Conservation (phyloP, 2,888 invertebrate genomes). For the Cephus rjabovi region DNA sequence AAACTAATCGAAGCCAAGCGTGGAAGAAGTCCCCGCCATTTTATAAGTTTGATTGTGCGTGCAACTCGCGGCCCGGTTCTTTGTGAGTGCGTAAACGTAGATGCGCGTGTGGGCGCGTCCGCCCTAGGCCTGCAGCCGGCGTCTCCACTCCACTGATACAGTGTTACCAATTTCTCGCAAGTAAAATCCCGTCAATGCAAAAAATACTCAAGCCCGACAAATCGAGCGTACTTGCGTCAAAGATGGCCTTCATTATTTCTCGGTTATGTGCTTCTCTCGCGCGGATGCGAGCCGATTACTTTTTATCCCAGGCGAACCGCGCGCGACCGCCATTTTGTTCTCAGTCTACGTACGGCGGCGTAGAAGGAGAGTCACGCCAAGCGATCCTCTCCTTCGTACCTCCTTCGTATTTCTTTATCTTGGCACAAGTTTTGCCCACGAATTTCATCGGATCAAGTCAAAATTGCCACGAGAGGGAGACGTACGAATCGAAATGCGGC, state of each 20-base stretch:
- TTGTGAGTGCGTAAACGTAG: too few relatives aligned
- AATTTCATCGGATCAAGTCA: conserved; percentile 1
- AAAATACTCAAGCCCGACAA: conserved; percentile 29
- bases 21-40: conserved; percentile 21
- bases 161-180: conserved; percentile 27
- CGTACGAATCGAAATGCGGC: background rate
- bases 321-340: conserved; percentile 44
- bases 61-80: background rate
- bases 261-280: conserved; percentile 16
- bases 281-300: conserved; percentile 50
- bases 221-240: too few relatives aligned
- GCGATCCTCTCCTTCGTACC: background rate
- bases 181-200: conserved; percentile 14
- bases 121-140: conserved; percentile 51
- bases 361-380: background rate
- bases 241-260: too few relatives aligned
- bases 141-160: conserved; percentile 47
- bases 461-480: background rate
- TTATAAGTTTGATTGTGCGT: conserved; percentile 20
- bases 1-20: conserved; percentile 20
- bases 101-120: conserved; percentile 53
- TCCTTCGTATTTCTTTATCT: background rate
- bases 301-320: conserved; percentile 22
- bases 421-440: background rate
- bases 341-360: conserved; percentile 17